These are phyloP conservation scores for Tyria jacobaeae DNA, from an alignment of 2,888 invertebrate genomes.

Conservation along the genomic window DNA sequence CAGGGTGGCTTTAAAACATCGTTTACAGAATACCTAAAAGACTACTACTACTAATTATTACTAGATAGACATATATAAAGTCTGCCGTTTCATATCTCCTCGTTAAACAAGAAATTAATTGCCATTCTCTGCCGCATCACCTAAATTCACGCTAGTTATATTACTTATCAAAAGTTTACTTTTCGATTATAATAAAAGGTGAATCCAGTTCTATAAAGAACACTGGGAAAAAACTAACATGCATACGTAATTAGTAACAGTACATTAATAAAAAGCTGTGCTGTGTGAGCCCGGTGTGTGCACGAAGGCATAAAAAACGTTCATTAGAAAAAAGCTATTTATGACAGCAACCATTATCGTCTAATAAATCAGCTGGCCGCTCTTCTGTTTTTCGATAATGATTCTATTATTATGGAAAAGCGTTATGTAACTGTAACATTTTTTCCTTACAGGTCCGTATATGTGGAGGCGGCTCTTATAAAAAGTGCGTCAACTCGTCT, in stretches of 20 bases:
- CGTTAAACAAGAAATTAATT: constrained; percentile 6
- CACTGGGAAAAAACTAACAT: constrained; percentile 57
- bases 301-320: constrained; percentile 73
- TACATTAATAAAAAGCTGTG: constrained; percentile 72
- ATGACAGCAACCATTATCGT: constrained; percentile 86
- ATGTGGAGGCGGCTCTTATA: constrained; percentile 56
- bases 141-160: constrained; percentile 37
- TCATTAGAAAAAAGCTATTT: constrained; percentile 85
- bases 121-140: constrained; percentile 16
- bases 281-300: constrained; percentile 69
- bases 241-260: constrained; percentile 74
- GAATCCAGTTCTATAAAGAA: constrained; percentile 54
- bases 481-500: background rate
- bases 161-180: constrained; percentile 37
- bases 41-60: too few relatives aligned
- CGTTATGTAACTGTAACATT: constrained; percentile 86
- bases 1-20: background rate
- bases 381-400: constrained; percentile 87
- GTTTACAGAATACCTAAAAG: too few relatives aligned
- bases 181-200: constrained; percentile 67
- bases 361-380: constrained; percentile 87
- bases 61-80: too few relatives aligned
- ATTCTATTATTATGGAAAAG: constrained; percentile 87
- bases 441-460: constrained; percentile 61
- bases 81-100: background rate